These are phyloP conservation scores for Torymus tubicola DNA, from an alignment of 2,888 invertebrate genomes.

Conservation along the genomic window DNA sequence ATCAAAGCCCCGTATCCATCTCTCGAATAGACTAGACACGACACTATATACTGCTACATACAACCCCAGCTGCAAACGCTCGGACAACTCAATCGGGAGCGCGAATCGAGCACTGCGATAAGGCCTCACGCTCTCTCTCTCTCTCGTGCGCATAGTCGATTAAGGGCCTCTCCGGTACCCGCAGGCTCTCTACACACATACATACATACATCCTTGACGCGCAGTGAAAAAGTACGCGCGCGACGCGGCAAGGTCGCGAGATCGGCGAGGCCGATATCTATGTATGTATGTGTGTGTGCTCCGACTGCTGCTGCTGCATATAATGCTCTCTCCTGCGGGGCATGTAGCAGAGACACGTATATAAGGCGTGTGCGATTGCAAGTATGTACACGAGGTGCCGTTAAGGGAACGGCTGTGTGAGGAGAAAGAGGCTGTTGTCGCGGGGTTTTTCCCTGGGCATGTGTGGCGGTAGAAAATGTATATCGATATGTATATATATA, in stretches of 20 bases:
- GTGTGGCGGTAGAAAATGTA: too few relatives aligned
- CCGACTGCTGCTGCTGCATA: slow-evolving; percentile 19
- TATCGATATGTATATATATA: too few relatives aligned
- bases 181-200: not conserved
- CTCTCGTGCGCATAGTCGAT: slow-evolving; percentile 33
- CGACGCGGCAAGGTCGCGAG: slow-evolving; percentile 61
- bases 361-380: too few relatives aligned
- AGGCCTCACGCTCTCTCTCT: slow-evolving; percentile 11
- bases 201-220: slow-evolving; percentile 34
- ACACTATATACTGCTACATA: too few relatives aligned
- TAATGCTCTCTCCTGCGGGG: slow-evolving; percentile 29
- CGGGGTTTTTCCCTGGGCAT: too few relatives aligned
- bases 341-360: not conserved
- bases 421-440: too few relatives aligned
- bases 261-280: slow-evolving; percentile 55
- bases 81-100: not conserved
- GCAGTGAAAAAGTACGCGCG: slow-evolving; percentile 53
- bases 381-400: too few relatives aligned
- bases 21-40: too few relatives aligned
- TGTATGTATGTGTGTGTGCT: slow-evolving; percentile 37
- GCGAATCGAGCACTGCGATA: slow-evolving; percentile 15
- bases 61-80: too few relatives aligned
- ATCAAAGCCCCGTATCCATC: too few relatives aligned
- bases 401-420: too few relatives aligned
- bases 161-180: slow-evolving; percentile 25